phyloP scores from a whole-genome alignment of 2,113 vertebrate species.

The Antigone vipio region DNA sequence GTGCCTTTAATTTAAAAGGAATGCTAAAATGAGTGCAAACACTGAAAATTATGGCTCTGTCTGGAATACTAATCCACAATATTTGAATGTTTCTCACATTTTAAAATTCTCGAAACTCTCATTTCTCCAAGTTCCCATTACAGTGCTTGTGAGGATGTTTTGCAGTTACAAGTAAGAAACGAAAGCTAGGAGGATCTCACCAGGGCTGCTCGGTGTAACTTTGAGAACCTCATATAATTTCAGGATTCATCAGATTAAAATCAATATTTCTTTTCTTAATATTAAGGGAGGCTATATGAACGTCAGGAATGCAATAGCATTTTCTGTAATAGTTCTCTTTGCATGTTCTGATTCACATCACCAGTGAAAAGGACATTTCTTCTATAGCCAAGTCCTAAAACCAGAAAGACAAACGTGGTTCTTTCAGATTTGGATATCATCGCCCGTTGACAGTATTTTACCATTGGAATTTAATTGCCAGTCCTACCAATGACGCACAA shows the following conservation, averaged over 20 bases:
- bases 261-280: background rate
- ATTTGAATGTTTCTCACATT: constrained; percentile 37
- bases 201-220: background rate
- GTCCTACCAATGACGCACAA: background rate
- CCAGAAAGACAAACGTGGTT: background rate
- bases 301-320: background rate
- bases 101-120: constrained; percentile 17
- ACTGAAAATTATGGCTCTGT: constrained; percentile 32
- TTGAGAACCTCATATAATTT: background rate
- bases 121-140: background rate
- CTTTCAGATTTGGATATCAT: background rate
- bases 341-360: background rate
- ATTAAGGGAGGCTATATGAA: background rate
- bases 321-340: background rate
- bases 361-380: background rate
- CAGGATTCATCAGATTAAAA: background rate
- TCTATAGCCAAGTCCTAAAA: background rate
- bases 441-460: background rate
- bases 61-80: background rate
- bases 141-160: background rate
- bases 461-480: background rate
- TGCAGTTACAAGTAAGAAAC: background rate
- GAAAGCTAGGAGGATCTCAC: background rate
- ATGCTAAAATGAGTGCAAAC: constrained; percentile 48
- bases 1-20: constrained; percentile 54